Base-by-base conservation (phyloP, 2,797 vertebrate species). In the Pangasius mekongensis region DNA sequence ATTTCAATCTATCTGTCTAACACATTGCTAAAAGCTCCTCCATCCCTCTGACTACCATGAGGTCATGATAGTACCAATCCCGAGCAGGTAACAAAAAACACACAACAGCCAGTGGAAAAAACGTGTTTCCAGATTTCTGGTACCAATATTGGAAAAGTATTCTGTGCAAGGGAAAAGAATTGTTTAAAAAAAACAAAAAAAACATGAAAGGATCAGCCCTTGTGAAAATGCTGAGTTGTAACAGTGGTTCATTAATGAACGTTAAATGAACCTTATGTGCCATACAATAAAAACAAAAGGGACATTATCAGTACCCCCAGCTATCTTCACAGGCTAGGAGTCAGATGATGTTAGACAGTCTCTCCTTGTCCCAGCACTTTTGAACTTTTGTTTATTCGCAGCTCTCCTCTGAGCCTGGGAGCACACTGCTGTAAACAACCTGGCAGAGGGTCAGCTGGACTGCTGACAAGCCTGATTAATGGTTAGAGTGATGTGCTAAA, bases 401-500 rank as follows among this genome's bases (percentile, higher is more conserved):
- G 78, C 85, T 60, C 33, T 82, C 14, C 66, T 47, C 89, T 87
- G 78, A 90, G 92, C 86, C 82, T 89, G 91, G 86, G 83, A 91
- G 89, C 54, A 82, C 89, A 90, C 87, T 92, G 92, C 89, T 88
- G 56, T 80, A 77, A 86, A 71, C 47, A 84, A 85, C 54, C 81
- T 91, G 88, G 90, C 91, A 89, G 92, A 43, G 0, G 76, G 92
- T 95, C 95, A 95, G 93, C 93, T 96, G 95, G 95, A 94, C 93
- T 54, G 0, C 93, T 43, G 67, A 64, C 80, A 3, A 67, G 76
- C 91, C 89, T 95, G 95, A 96, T 95, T 94, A 95, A 95, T 94
- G 94, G 92, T 78, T 91, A 93, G 94, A 93, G 93, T 93, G 94
- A 94, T 94, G 95, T 91, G 93, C 94, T 95, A 94, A 96, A 95